Evolutionary conservation across 2,797 vertebrate species (phyloP).

Genomic region (Calcarius lapponicus): DNA sequence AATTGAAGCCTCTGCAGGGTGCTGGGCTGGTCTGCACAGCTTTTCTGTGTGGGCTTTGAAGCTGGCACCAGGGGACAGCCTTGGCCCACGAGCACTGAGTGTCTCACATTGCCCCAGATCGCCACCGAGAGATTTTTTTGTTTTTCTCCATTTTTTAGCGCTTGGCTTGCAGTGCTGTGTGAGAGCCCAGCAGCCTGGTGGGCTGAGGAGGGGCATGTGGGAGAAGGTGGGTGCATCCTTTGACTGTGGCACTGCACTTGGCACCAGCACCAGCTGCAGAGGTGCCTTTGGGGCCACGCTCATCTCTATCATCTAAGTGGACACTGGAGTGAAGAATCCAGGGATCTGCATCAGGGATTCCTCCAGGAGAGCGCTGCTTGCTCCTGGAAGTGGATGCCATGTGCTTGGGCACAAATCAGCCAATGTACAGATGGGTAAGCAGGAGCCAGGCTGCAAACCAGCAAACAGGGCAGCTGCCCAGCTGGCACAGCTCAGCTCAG

Average conservation of each 20-base stretch:
- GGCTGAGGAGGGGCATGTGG: accelerated
- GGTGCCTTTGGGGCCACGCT: background rate
- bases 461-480: background rate
- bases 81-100: background rate
- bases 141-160: background rate
- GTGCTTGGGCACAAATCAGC: background rate
- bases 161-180: background rate
- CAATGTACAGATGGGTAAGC: background rate
- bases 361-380: background rate
- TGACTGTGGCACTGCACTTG: background rate
- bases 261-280: background rate
- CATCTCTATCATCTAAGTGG: background rate
- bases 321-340: background rate
- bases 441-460: background rate
- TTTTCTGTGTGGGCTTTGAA: background rate
- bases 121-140: background rate
- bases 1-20: background rate
- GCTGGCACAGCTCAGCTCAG: background rate
- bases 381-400: background rate
- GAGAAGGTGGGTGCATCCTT: background rate
- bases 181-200: background rate
- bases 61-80: background rate
- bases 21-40: background rate
- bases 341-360: background rate
- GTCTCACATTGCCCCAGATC: background rate